Evolutionary conservation across 2,888 invertebrate genomes (phyloP).

Genomic region (Gymnocheta viridis): DNA sequence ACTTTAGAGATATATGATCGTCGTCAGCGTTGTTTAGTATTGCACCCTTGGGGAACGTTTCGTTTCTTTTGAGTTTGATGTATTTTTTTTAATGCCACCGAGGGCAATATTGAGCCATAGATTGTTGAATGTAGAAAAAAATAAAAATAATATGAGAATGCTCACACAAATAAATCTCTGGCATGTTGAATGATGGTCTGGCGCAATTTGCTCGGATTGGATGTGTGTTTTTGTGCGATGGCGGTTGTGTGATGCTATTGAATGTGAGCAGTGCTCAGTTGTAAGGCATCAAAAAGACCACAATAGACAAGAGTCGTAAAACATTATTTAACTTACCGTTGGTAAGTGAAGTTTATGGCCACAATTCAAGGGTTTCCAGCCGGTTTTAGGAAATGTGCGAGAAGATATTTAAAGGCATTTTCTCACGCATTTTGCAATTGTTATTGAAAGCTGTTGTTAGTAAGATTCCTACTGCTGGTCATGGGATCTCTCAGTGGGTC

Average conservation of each 20-base stretch:
- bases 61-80: background rate
- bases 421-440: too few relatives aligned
- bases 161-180: background rate
- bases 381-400: background rate
- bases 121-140: slow-evolving; percentile 27
- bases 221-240: slow-evolving; percentile 8
- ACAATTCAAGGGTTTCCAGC: slow-evolving; percentile 21
- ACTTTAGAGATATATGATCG: slow-evolving; percentile 62
- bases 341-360: background rate
- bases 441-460: too few relatives aligned
- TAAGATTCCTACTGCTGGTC: too few relatives aligned
- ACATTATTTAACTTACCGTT: slow-evolving; percentile 45
- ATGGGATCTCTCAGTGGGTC: too few relatives aligned
- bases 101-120: slow-evolving; percentile 55
- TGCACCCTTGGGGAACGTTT: slow-evolving; percentile 60
- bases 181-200: slow-evolving; percentile 15
- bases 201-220: slow-evolving; percentile 7
- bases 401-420: background rate
- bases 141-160: background rate
- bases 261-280: slow-evolving; percentile 46
- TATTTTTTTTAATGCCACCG: slow-evolving; percentile 43
- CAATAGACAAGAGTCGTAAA: slow-evolving; percentile 63
- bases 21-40: slow-evolving; percentile 54
- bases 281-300: slow-evolving; percentile 59
- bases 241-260: slow-evolving; percentile 7